A percentile compares a stretch with the other conserved stretches of the same genome.
Evolutionary conservation across 2,797 vertebrate species (phyloP).

Genomic region (Danio choprae): DNA sequence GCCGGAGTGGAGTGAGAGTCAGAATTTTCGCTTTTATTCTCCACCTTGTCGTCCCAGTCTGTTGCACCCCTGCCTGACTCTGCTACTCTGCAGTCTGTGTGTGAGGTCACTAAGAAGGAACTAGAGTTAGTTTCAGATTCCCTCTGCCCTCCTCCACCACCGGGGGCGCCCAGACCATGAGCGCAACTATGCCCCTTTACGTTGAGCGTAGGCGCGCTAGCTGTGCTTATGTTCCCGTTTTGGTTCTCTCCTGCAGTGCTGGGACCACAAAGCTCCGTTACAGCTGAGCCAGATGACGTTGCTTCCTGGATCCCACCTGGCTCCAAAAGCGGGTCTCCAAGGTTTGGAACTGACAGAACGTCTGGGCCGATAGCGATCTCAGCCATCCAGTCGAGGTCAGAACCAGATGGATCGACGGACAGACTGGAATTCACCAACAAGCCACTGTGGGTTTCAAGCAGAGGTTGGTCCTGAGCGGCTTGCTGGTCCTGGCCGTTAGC

Average conservation of each 20-base stretch:
- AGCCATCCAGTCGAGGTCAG: conserved; percentile 87
- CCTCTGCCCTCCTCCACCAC: conserved; percentile 52
- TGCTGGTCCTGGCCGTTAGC: conserved; percentile 59
- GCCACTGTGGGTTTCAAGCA: conserved; percentile 45
- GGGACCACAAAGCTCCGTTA: conserved; percentile 67
- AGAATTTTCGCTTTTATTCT: conserved; percentile 40
- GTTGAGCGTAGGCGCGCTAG: conserved; percentile 64
- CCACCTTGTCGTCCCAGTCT: conserved; percentile 64
- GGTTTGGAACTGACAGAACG: conserved; percentile 77
- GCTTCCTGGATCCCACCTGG: conserved; percentile 65
- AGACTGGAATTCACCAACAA: conserved; percentile 17
- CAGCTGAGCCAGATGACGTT: conserved; percentile 15
- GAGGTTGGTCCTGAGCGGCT: conserved; percentile 52
- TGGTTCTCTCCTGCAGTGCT: conserved; percentile 44
- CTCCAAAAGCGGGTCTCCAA: conserved; percentile 60
- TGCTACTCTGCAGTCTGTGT: conserved; percentile 67
- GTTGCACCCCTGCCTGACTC: conserved; percentile 55
- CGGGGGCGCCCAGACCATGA: conserved; percentile 50
- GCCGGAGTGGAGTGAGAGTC: conserved; percentile 59
- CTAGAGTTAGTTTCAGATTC: not conserved
- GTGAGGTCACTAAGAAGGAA: not conserved
- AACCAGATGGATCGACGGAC: not conserved
- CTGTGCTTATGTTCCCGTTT: conserved; percentile 9
- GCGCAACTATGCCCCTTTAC: conserved; percentile 59
- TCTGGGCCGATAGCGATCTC: conserved; percentile 90